These are phyloP conservation scores for Andrena chrysosceles DNA, from an alignment of 2,888 invertebrate species.

Conservation along the genomic window DNA sequence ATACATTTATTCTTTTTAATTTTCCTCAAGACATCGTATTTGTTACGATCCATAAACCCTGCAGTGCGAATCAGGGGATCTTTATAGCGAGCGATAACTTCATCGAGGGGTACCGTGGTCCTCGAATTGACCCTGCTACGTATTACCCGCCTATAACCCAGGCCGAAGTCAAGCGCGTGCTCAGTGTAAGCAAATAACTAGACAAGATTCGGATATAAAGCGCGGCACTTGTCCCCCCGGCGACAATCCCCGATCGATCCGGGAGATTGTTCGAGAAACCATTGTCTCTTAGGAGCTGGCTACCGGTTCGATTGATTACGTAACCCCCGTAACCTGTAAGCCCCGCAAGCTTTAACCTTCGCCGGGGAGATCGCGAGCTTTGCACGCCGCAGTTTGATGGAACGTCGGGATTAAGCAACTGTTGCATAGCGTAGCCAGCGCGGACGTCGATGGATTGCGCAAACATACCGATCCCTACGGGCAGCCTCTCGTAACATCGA, in stretches of 20 bases:
- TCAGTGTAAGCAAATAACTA: conserved; percentile 59
- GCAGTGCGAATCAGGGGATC: neutral
- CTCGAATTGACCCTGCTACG: conserved; percentile 24
- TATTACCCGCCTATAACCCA: conserved; percentile 46
- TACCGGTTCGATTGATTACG: conserved; percentile 67
- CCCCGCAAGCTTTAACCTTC: conserved; percentile 58
- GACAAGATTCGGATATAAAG: conserved; percentile 64
- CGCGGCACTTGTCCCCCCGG: conserved; percentile 6
- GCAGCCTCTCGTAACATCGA: neutral
- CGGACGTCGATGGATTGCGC: conserved; percentile 73
- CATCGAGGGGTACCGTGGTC: conserved; percentile 4
- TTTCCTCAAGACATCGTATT: conserved; percentile 9
- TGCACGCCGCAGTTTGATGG: conserved; percentile 66
- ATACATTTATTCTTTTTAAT: no score
- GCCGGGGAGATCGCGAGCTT: conserved; percentile 59
- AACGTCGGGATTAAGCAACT: conserved; percentile 67
- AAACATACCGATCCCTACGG: conserved; percentile 12
- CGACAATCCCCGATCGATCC: conserved; percentile 47
- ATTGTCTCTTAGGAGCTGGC: conserved; percentile 54
- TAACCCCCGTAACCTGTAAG: conserved; percentile 65
- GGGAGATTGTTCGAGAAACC: conserved; percentile 48
- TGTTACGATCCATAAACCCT: conserved; percentile 9
- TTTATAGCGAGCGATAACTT: conserved; percentile 30
- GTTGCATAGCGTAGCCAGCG: conserved; percentile 67
- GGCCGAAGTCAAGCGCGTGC: conserved; percentile 44